Base-by-base conservation (phyloP, 2,113 vertebrate genomes). In the Herpetotheres cachinnans region DNA sequence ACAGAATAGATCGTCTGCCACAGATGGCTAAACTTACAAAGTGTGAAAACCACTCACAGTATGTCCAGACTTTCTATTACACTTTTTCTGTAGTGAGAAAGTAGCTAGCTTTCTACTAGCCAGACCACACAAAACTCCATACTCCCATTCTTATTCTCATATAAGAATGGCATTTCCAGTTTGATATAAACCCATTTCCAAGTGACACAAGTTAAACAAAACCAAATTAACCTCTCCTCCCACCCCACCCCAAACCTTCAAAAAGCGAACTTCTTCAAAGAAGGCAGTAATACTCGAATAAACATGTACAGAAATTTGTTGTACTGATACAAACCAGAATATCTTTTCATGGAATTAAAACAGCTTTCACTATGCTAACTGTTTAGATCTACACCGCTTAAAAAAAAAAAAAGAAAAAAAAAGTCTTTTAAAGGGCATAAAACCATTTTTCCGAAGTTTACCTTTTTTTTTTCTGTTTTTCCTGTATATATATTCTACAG, bases 41-140 rank as follows among this genome's bases (percentile, higher is more conserved):
- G 93, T 96, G 94, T 91, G 94, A 96, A 96, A 97, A 91, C 59
- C 47, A 78, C 86, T 93, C 93, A 95, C 90, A 94, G 91, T 89
- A 84, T 86, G 95, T 86, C 91, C 93, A 85, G 96, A 96, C 91
- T 94, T 96, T 93, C 72, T 30, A 84, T 86, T 84, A 52, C 73
- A 55, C 34, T 58, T 91, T 88, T 70, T 59, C 73, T 74, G 78
- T 55, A 94, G 67, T 0, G 0, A 83, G 63, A 73, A 91, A 59
- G 30, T 25, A 13, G 42, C 42, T 42, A 42, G 42, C 42, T 42
- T 42, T 42, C 42, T 71, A 81, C 69, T 44, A 96, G 89, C 81
- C 94, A 96, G 94, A 96, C 83, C 63, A 89, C 86, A 89, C 56
- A 95, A 86, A 90, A 16, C 12, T 44, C 27, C 36, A 59, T 32